phyloP scores from a whole-genome alignment of 2,888 invertebrate genomes.

The Netelia melanura region DNA sequence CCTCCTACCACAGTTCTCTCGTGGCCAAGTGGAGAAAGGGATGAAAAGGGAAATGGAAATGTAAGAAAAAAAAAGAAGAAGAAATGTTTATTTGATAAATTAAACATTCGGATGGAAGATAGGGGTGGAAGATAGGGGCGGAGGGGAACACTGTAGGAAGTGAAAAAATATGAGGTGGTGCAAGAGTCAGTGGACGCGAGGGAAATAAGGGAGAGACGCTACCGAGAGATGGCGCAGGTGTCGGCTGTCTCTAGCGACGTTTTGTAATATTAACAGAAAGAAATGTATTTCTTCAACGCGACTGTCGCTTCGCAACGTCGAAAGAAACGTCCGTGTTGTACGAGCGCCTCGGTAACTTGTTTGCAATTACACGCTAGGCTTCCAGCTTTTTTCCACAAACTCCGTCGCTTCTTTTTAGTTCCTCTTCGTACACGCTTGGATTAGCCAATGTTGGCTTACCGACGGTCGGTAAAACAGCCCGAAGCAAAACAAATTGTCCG shows the following conservation, averaged over 20 bases:
- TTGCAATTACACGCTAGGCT: conserved; percentile 33
- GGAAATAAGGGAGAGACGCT: conserved; percentile 73
- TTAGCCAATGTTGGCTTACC: background rate
- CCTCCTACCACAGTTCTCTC: background rate
- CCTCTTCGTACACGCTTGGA: background rate
- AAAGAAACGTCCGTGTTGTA: conserved; percentile 1
- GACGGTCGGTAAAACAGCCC: background rate
- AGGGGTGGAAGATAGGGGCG: background rate
- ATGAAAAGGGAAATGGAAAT: background rate
- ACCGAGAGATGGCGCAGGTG: conserved; percentile 51
- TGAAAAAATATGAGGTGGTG: conserved; percentile 38
- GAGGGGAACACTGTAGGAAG: background rate
- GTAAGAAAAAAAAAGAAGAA: conserved; percentile 30
- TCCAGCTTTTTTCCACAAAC: background rate
- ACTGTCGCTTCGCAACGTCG: background rate
- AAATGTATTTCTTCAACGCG: background rate
- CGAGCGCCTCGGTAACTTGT: conserved; percentile 36
- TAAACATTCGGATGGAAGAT: conserved; percentile 69
- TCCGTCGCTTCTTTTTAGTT: background rate
- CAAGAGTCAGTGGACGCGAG: conserved; percentile 68
- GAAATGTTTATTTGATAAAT: conserved; percentile 77
- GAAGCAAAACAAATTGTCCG: background rate
- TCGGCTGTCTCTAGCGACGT: conserved; percentile 35
- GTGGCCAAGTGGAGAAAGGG: background rate
- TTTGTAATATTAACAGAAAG: conserved; percentile 46